A percentile compares a stretch with the other conserved stretches of the same genome.
phyloP scores from a whole-genome alignment of 2,888 invertebrate species.

The Tachina fera region DNA sequence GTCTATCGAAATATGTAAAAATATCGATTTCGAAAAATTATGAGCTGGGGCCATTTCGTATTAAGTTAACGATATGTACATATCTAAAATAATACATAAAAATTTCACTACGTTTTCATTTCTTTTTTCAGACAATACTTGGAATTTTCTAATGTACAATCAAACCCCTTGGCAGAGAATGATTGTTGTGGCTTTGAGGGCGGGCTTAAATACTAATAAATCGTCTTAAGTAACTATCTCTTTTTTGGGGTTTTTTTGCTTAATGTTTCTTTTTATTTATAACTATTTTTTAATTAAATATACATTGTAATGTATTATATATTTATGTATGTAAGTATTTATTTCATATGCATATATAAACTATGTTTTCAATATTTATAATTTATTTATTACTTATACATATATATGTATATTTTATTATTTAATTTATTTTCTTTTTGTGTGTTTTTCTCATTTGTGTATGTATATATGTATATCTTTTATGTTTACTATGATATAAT shows the following conservation, averaged over 20 bases:
- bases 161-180: slow-evolving; percentile 54
- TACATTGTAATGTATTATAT: slow-evolving; percentile 67
- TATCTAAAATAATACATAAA: too few species aligned
- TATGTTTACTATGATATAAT: slow-evolving; percentile 25
- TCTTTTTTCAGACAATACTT: slow-evolving; percentile 48
- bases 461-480: slow-evolving; percentile 16
- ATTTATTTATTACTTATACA: slow-evolving; percentile 34
- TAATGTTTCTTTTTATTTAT: slow-evolving; percentile 44
- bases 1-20: too few species aligned
- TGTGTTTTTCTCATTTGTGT: slow-evolving; percentile 63
- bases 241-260: slow-evolving; percentile 48
- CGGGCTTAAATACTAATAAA: slow-evolving; percentile 64
- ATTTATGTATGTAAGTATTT: slow-evolving; percentile 22
- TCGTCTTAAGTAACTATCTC: slow-evolving; percentile 63
- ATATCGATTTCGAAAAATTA: too few species aligned
- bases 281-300: slow-evolving; percentile 65
- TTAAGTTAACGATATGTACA: too few species aligned
- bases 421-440: slow-evolving; percentile 63
- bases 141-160: slow-evolving; percentile 67
- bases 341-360: slow-evolving; percentile 55
- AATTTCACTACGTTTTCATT: neutral
- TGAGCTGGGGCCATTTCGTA: too few species aligned
- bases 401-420: slow-evolving; percentile 45
- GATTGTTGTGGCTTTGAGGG: slow-evolving; percentile 58
- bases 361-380: slow-evolving; percentile 60